A percentile compares a stretch with the other conserved stretches of the same genome.
These are phyloP conservation scores for Stegana nigrithorax DNA, from an alignment of 2,888 invertebrate species.

Conservation along the genomic window DNA sequence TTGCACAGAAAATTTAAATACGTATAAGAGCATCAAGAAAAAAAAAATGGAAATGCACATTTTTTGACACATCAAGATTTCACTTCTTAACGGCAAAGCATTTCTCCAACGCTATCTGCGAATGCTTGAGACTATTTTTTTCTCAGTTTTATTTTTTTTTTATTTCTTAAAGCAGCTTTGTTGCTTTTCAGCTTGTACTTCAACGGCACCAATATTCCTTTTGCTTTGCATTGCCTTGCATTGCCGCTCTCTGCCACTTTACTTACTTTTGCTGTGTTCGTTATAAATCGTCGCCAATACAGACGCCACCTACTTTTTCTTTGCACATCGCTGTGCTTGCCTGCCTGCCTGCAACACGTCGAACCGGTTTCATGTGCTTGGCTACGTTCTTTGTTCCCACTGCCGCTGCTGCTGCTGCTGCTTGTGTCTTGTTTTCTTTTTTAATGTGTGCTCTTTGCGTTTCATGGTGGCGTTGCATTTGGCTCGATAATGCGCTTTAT, in stretches of 20 bases:
- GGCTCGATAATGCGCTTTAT: slow-evolving; percentile 8
- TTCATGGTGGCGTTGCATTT: neutral
- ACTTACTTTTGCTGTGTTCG: neutral
- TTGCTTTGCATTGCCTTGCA: slow-evolving; percentile 19
- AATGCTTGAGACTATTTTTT: neutral
- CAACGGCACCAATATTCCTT: slow-evolving; percentile 6
- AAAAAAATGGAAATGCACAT: too few species aligned
- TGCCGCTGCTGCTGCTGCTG: neutral
- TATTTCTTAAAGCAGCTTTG: neutral
- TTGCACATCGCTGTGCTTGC: neutral
- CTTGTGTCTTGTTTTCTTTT: neutral
- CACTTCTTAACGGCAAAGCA: neutral
- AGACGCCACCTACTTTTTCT: slow-evolving; percentile 6
- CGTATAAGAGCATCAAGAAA: too few species aligned
- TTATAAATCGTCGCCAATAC: slow-evolving; percentile 2
- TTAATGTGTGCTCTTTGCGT: neutral
- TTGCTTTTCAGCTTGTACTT: slow-evolving; percentile 1
- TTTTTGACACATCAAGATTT: slow-evolving; percentile 7
- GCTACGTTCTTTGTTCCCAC: neutral
- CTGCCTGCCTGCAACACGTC: too few species aligned
- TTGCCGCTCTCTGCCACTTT: slow-evolving; percentile 32
- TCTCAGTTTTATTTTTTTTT: neutral
- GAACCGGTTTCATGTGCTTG: neutral
- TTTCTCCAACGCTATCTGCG: neutral
- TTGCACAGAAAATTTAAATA: too few species aligned